Evolutionary conservation across 2,888 invertebrate species (phyloP).

Genomic region (Lasius fuliginosus): DNA sequence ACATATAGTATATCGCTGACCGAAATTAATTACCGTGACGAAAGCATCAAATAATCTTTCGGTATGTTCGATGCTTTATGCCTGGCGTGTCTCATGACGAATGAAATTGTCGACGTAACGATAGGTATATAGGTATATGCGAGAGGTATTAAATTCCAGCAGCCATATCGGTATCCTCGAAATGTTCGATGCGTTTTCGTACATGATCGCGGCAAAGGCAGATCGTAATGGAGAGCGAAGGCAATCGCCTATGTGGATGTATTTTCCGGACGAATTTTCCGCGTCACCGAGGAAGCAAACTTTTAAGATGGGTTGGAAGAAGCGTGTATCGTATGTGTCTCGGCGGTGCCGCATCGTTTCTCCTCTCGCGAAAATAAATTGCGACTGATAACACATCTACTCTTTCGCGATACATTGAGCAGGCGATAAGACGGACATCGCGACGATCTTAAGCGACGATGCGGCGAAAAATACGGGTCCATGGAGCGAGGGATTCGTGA

Average conservation of each 20-base stretch:
- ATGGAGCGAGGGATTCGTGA: not conserved
- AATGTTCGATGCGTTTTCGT: slow-evolving; percentile 17
- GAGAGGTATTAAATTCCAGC: slow-evolving; percentile 25
- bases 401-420: slow-evolving; percentile 46
- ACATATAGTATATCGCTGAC: not conserved
- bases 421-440: slow-evolving; percentile 26
- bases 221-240: slow-evolving; percentile 18
- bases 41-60: not conserved
- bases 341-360: not conserved
- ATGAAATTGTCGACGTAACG: slow-evolving; percentile 23
- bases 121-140: not conserved
- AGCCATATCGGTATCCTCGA: slow-evolving; percentile 1
- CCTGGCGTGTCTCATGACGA: not conserved
- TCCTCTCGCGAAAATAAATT: slow-evolving; percentile 58
- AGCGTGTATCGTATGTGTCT: not conserved
- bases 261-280: slow-evolving; percentile 40
- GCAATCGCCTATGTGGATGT: slow-evolving; percentile 21
- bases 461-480: not conserved
- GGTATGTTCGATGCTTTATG: not conserved
- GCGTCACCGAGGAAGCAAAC: not conserved
- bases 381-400: slow-evolving; percentile 55
- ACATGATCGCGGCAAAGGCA: slow-evolving; percentile 23
- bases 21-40: not conserved
- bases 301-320: not conserved
- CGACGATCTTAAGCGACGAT: slow-evolving; percentile 3